phyloP scores from a whole-genome alignment of 2,888 invertebrate genomes.

The Drosophila helvetica region DNA sequence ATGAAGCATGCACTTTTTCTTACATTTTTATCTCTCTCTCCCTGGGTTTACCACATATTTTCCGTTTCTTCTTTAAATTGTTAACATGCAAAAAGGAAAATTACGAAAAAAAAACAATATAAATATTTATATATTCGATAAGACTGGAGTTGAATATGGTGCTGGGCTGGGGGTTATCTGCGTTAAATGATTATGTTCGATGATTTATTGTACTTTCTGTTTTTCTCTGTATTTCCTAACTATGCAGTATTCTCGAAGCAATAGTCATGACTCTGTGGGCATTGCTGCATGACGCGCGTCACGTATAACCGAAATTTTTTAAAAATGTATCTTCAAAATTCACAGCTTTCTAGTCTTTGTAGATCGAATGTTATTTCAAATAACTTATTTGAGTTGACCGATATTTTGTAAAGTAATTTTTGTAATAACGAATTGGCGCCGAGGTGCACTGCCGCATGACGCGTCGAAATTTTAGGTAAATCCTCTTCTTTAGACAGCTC shows the following conservation, averaged over 20 bases:
- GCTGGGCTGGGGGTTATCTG: not conserved
- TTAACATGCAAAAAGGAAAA: conserved; percentile 73
- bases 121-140: conserved; percentile 22
- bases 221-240: too few relatives aligned
- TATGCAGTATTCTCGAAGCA: too few relatives aligned
- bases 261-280: not conserved
- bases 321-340: too few relatives aligned
- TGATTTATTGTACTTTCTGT: not conserved
- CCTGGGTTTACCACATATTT: conserved; percentile 64
- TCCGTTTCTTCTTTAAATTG: conserved; percentile 68
- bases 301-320: not conserved
- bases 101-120: conserved; percentile 36
- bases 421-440: too few relatives aligned
- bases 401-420: too few relatives aligned
- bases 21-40: conserved; percentile 26
- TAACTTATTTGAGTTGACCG: too few relatives aligned
- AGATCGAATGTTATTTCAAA: too few relatives aligned
- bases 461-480: too few relatives aligned
- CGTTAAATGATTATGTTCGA: not conserved
- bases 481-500: too few relatives aligned
- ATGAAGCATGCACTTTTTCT: conserved; percentile 51
- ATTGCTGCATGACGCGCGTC: not conserved
- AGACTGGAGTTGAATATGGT: conserved; percentile 9
- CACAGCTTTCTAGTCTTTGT: too few relatives aligned
- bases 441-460: too few relatives aligned